phyloP scores from a whole-genome alignment of 1,140 invertebrate species.

The Cydia pomonella region DNA sequence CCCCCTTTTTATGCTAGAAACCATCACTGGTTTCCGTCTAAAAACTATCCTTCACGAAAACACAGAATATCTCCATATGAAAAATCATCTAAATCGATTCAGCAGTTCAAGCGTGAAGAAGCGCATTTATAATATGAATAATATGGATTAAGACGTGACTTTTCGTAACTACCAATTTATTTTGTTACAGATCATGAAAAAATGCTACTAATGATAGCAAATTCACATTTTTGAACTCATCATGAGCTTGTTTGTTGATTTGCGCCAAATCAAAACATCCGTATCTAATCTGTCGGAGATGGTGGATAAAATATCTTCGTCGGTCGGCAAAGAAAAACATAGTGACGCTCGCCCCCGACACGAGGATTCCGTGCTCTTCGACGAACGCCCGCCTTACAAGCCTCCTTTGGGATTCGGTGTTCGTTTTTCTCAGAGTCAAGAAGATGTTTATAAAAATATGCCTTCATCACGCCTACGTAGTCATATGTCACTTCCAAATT shows the following conservation, averaged over 20 bases:
- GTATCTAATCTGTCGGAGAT: constrained; percentile 74
- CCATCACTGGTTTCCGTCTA: too few species aligned
- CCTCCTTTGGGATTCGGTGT: constrained; percentile 72
- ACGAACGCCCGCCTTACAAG: constrained; percentile 64
- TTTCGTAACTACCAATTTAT: background rate
- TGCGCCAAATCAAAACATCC: constrained; percentile 72
- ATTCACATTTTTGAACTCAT: constrained; percentile 18
- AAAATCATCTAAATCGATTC: too few species aligned
- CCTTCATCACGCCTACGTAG: constrained; percentile 70
- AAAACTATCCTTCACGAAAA: too few species aligned
- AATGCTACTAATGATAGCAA: constrained; percentile 19
- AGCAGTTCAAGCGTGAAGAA: too few species aligned
- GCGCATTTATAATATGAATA: too few species aligned
- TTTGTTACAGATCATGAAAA: constrained; percentile 13
- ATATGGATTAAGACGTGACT: background rate
- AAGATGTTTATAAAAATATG: constrained; percentile 68
- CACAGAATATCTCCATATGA: too few species aligned
- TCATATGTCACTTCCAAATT: constrained; percentile 73
- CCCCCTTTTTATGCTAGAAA: too few species aligned
- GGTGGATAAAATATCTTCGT: constrained; percentile 74
- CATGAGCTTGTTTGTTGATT: constrained; percentile 77
- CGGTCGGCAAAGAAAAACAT: constrained; percentile 57
- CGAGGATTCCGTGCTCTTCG: constrained; percentile 46
- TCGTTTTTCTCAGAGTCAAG: constrained; percentile 70
- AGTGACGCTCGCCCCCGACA: constrained; percentile 49